phyloP scores from a whole-genome alignment of 2,113 vertebrate species.

The Orientallactaga bullata region DNA sequence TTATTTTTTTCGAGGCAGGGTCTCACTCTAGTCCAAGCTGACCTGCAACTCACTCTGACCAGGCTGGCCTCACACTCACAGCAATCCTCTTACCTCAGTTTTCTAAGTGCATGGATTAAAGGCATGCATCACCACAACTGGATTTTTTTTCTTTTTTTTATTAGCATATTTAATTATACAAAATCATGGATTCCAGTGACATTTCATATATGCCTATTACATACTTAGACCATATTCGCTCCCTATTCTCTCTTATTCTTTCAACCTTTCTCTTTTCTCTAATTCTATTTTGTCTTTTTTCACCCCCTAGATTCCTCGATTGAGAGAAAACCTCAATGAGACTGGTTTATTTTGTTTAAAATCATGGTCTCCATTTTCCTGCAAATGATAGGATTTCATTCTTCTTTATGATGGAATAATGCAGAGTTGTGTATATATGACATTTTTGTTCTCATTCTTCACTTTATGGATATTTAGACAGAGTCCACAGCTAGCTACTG shows the following conservation, averaged over 20 bases:
- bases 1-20: too few relatives aligned
- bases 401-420: neutral
- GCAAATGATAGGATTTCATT: neutral
- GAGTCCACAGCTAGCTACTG: neutral
- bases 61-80: neutral
- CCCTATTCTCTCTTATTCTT: neutral
- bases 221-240: too few relatives aligned
- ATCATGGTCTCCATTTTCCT: neutral
- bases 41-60: too few relatives aligned
- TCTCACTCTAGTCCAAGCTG: too few relatives aligned
- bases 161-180: neutral
- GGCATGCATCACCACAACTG: neutral
- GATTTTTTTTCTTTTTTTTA: neutral
- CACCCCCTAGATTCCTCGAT: neutral
- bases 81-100: neutral
- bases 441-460: neutral
- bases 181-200: neutral
- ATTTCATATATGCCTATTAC: neutral
- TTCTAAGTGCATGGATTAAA: neutral
- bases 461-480: too few relatives aligned
- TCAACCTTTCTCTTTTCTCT: neutral
- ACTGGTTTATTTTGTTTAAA: neutral
- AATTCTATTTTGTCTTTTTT: neutral
- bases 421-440: neutral
- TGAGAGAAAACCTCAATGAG: neutral